Evolutionary conservation across 2,797 vertebrate genomes (phyloP).

Genomic region (Sebastes taczanowskii): DNA sequence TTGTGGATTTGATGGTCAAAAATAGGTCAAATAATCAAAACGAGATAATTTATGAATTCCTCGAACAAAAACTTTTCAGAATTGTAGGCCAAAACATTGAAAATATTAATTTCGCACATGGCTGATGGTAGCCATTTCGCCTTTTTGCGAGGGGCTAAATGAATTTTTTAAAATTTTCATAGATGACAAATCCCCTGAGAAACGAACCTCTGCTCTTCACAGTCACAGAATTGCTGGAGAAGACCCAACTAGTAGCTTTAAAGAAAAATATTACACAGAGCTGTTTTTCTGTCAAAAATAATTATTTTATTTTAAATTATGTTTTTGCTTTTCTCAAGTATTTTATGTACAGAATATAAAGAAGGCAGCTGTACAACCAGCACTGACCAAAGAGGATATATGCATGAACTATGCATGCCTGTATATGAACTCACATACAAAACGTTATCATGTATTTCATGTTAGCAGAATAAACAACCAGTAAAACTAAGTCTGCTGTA

Average conservation of each 20-base stretch:
- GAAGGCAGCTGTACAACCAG: not conserved
- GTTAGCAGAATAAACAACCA: constrained; percentile 41
- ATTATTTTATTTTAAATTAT: constrained; percentile 28
- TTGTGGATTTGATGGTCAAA: not conserved
- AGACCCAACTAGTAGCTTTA: not conserved
- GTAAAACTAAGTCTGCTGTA: not conserved
- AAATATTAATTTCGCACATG: not conserved
- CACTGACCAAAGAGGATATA: constrained; percentile 9
- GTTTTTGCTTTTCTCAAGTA: not conserved
- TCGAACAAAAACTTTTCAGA: not conserved
- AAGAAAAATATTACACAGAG: not conserved
- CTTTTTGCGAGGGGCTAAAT: not conserved
- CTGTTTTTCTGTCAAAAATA: constrained; percentile 7
- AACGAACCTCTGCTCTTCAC: not conserved
- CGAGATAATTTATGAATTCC: not conserved
- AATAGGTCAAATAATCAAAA: not conserved
- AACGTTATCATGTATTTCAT: not conserved
- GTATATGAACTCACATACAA: not conserved
- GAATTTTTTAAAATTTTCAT: not conserved
- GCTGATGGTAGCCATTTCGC: not conserved
- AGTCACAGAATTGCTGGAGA: not conserved
- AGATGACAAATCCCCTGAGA: not conserved
- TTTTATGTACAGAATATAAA: not conserved
- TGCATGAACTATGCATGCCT: constrained; percentile 30
- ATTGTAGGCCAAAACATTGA: not conserved